Evolutionary conservation across 2,888 invertebrate species (phyloP).

Genomic region (Galerucella nymphaeae): DNA sequence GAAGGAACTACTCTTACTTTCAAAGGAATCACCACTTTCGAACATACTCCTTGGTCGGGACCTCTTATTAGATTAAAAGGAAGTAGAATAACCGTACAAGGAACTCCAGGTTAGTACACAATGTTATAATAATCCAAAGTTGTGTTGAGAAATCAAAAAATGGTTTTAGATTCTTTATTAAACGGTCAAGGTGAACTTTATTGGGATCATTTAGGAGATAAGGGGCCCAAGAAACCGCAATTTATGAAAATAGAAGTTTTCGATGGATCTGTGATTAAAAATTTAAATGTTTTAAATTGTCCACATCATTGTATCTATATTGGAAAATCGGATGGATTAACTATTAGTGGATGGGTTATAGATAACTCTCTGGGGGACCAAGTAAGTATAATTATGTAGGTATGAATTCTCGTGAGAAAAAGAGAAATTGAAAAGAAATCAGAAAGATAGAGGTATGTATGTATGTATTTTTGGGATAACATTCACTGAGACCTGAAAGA

Average conservation of each 20-base stretch:
- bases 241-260: constrained; percentile 44
- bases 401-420: too few species aligned
- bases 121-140: background rate
- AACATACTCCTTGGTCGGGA: constrained; percentile 36
- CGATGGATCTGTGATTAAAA: constrained; percentile 38
- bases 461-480: too few species aligned
- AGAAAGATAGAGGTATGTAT: too few species aligned
- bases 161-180: constrained; percentile 38
- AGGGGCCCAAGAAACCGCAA: constrained; percentile 45
- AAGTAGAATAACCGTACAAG: constrained; percentile 29
- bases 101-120: constrained; percentile 24
- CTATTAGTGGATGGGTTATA: constrained; percentile 43
- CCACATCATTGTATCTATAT: constrained; percentile 46
- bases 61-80: constrained; percentile 35
- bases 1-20: constrained; percentile 31
- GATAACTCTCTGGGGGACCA: constrained; percentile 43
- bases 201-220: constrained; percentile 48
- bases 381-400: constrained; percentile 27
- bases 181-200: constrained; percentile 47
- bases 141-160: background rate
- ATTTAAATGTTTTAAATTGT: constrained; percentile 44
- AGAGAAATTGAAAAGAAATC: too few species aligned
- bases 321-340: constrained; percentile 41
- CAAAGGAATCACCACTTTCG: constrained; percentile 32
- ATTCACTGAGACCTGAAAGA: too few species aligned